Conservation (phyloP, 2,113 vertebrate genomes). For the Bambusicola thoracicus region DNA sequence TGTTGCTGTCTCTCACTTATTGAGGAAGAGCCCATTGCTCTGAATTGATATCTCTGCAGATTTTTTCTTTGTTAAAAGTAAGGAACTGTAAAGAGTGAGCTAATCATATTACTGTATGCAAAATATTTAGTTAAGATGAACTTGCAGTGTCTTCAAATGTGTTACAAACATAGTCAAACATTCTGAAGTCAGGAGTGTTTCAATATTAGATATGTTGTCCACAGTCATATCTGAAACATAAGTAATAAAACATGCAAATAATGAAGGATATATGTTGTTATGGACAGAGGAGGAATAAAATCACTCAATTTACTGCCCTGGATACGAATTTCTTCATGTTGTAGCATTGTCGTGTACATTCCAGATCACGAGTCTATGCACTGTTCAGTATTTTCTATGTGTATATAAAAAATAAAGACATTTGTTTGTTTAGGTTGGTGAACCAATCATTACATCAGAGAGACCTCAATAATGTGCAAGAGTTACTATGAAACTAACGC, state of each 20-base stretch:
- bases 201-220: neutral
- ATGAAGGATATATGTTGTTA: neutral
- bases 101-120: accelerated
- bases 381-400: neutral
- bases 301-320: neutral
- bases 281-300: neutral
- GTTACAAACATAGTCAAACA: neutral
- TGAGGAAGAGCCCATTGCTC: neutral
- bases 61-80: neutral
- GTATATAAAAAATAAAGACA: neutral
- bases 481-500: neutral
- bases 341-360: neutral
- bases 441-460: neutral
- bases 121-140: neutral
- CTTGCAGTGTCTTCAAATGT: neutral
- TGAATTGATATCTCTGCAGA: neutral
- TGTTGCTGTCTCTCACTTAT: neutral
- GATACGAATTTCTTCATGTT: neutral
- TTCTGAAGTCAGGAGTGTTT: neutral
- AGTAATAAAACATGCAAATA: neutral
- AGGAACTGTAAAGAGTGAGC: neutral
- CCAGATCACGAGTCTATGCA: neutral
- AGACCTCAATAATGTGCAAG: neutral
- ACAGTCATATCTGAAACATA: neutral
- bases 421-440: neutral